A percentile compares a stretch with the other conserved stretches of the same genome.
These are phyloP conservation scores for Nasonia oneida DNA, from an alignment of 2,888 invertebrate species.

Conservation along the genomic window DNA sequence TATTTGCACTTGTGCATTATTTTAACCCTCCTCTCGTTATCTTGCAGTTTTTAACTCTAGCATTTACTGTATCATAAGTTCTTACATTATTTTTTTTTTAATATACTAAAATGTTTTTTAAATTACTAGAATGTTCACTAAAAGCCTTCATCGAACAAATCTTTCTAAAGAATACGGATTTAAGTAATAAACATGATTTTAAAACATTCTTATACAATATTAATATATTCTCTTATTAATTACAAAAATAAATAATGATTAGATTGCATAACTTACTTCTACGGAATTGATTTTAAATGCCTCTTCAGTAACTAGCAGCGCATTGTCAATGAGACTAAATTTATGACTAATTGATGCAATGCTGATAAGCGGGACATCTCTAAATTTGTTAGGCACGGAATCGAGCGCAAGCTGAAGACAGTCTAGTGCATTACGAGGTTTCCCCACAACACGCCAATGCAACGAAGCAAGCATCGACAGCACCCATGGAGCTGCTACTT, in stretches of 20 bases:
- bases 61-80: not conserved
- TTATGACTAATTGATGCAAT: conserved; percentile 86
- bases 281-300: conserved; percentile 83
- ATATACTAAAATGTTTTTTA: not conserved
- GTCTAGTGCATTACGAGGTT: conserved; percentile 85
- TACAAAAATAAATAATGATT: not conserved
- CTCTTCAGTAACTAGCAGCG: conserved; percentile 82
- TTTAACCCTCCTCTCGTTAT: not conserved
- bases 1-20: not conserved
- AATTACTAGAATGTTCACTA: not conserved
- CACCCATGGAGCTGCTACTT: conserved; percentile 87
- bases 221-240: not conserved
- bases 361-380: conserved; percentile 86
- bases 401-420: conserved; percentile 85
- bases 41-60: not conserved
- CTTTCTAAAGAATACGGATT: no score
- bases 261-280: conserved; percentile 80
- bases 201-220: not conserved
- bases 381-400: conserved; percentile 82
- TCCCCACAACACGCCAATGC: conserved; percentile 89
- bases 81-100: not conserved
- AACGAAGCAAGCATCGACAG: conserved; percentile 87
- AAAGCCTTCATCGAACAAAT: no score
- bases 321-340: conserved; percentile 84
- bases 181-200: no score